These are phyloP conservation scores for Dione vanillae DNA, from an alignment of 2,888 invertebrate genomes.

Conservation along the genomic window DNA sequence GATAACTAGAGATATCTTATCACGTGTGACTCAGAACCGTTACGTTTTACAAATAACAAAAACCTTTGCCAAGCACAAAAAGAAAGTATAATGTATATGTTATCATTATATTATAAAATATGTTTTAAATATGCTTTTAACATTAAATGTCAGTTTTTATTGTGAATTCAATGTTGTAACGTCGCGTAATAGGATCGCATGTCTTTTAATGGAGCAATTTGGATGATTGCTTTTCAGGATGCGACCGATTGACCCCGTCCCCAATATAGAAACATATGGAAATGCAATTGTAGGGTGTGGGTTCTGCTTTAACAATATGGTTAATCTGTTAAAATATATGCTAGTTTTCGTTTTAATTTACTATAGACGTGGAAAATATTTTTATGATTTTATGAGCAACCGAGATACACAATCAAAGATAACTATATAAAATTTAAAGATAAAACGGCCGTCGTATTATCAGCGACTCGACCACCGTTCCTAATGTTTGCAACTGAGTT, in stretches of 20 bases:
- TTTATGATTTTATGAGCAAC: background rate
- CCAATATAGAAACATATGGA: constrained; percentile 29
- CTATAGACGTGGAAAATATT: background rate
- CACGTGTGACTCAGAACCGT: constrained; percentile 20
- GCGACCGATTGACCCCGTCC: constrained; percentile 50
- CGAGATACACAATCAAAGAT: constrained; percentile 29
- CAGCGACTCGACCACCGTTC: constrained; percentile 3
- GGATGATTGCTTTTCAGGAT: constrained; percentile 54
- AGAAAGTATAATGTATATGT: background rate
- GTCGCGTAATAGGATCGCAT: constrained; percentile 23
- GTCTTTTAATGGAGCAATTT: constrained; percentile 39
- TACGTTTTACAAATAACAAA: constrained; percentile 7
- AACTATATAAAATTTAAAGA: constrained; percentile 24
- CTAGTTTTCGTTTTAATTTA: background rate
- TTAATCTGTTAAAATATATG: background rate
- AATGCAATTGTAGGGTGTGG: constrained; percentile 7
- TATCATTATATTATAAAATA: background rate
- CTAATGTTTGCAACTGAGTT: constrained; percentile 39
- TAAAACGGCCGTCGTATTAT: constrained; percentile 27
- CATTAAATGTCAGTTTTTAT: background rate
- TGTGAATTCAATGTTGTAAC: background rate
- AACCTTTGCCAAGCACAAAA: constrained; percentile 15
- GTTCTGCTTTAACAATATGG: constrained; percentile 4
- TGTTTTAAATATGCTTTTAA: background rate
- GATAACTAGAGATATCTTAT: constrained; percentile 32